These are phyloP conservation scores for Pogoniulus pusillus DNA, from an alignment of 2,797 vertebrate species.

Conservation along the genomic window DNA sequence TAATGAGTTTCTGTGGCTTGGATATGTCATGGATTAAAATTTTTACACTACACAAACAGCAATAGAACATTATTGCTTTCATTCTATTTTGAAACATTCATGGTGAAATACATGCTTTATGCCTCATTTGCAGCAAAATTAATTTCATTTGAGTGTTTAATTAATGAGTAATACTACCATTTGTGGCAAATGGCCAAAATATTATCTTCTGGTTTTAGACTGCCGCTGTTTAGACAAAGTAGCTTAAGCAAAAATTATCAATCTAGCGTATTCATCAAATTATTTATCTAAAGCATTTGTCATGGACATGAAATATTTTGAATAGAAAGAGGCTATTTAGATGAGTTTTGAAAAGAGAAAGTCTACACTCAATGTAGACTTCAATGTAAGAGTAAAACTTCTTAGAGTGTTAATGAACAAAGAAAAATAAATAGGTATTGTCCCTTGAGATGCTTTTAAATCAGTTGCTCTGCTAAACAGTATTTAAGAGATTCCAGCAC, in stretches of 20 bases:
- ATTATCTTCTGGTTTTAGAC: slow-evolving; percentile 49
- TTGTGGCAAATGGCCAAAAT: slow-evolving; percentile 70
- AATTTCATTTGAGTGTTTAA: slow-evolving; percentile 71
- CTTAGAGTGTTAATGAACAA: slow-evolving; percentile 35
- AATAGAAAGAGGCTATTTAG: slow-evolving; percentile 1
- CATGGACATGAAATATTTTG: slow-evolving; percentile 35
- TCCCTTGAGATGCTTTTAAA: slow-evolving; percentile 47
- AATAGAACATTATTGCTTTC: slow-evolving; percentile 39
- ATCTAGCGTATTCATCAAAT: slow-evolving; percentile 38
- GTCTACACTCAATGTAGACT: background rate
- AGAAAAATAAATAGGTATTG: slow-evolving; percentile 28
- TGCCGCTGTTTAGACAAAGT: slow-evolving; percentile 54
- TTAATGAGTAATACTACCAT: slow-evolving; percentile 68
- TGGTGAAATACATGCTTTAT: slow-evolving; percentile 64
- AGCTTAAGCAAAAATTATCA: slow-evolving; percentile 59
- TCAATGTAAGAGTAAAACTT: slow-evolving; percentile 5
- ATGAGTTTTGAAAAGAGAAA: background rate
- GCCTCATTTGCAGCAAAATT: slow-evolving; percentile 72
- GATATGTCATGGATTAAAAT: slow-evolving; percentile 1
- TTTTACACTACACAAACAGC: slow-evolving; percentile 16
- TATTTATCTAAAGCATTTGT: slow-evolving; percentile 30
- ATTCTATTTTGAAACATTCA: slow-evolving; percentile 58
- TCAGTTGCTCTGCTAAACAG: slow-evolving; percentile 10
- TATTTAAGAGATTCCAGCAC: slow-evolving; percentile 51
- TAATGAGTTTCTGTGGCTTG: slow-evolving; percentile 11